Evolutionary conservation across 2,113 vertebrate species (phyloP).

Genomic region (Myrmecophaga tridactyla): DNA sequence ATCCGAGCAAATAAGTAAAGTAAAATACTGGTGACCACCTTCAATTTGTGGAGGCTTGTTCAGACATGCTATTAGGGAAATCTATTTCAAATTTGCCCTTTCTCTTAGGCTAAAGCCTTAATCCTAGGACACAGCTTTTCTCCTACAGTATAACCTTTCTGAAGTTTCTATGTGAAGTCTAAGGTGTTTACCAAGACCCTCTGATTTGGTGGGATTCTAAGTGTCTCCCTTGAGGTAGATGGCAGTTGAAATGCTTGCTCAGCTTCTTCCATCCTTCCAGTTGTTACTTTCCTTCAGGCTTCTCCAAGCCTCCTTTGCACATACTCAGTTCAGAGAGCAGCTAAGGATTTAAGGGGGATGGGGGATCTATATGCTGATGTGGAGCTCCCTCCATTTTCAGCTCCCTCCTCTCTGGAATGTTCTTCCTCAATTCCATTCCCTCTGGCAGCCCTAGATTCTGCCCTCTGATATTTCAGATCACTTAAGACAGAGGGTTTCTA

Average conservation of each 20-base stretch:
- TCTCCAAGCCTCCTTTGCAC: neutral
- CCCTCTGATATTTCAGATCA: neutral
- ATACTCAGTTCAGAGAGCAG: neutral
- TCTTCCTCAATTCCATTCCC: neutral
- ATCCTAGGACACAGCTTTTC: neutral
- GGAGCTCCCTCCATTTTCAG: neutral
- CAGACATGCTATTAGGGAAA: neutral
- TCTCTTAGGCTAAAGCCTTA: neutral
- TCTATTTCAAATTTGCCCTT: neutral
- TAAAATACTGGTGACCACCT: neutral
- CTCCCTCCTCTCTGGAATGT: neutral
- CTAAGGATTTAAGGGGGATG: neutral
- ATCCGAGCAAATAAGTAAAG: neutral
- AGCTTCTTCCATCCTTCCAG: neutral
- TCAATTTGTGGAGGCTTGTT: neutral
- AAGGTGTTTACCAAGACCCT: neutral
- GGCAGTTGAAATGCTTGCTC: neutral
- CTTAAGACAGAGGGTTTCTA: neutral
- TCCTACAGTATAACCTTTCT: neutral
- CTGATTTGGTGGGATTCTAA: neutral
- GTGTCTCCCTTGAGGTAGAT: neutral
- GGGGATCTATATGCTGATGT: neutral
- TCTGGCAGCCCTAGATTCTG: neutral
- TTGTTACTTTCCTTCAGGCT: neutral
- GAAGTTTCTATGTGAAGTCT: neutral